Conservation (phyloP, 2,113 vertebrate species). For the Cyprinus carpio region DNA sequence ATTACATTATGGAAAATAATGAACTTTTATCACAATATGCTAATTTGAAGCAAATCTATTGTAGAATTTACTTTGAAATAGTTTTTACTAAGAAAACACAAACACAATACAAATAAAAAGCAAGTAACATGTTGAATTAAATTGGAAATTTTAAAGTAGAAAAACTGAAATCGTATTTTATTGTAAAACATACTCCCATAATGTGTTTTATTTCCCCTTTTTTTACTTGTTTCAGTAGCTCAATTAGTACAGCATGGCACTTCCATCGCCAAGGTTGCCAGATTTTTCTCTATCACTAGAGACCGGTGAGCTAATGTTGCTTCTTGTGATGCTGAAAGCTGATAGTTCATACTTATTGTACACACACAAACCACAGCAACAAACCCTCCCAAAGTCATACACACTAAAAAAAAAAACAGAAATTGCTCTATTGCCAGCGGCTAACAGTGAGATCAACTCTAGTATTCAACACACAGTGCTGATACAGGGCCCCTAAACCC, state of each 20-base stretch:
- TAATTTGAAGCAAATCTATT: too few species aligned
- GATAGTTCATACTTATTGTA: not conserved
- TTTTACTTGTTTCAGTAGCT: not conserved
- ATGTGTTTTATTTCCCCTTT: too few species aligned
- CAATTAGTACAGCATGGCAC: not conserved
- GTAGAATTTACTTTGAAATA: too few species aligned
- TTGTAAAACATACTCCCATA: too few species aligned
- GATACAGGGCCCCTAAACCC: slow-evolving; percentile 27
- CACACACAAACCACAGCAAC: slow-evolving; percentile 35
- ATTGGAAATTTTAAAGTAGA: too few species aligned
- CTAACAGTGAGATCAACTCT: slow-evolving; percentile 33
- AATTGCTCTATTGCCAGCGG: slow-evolving; percentile 36
- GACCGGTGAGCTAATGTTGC: not conserved
- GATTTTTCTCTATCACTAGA: not conserved
- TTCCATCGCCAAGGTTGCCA: not conserved
- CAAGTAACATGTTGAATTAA: too few species aligned
- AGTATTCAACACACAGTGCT: slow-evolving; percentile 31
- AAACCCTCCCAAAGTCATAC: slow-evolving; percentile 8
- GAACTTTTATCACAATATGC: too few species aligned
- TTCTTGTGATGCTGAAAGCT: not conserved
- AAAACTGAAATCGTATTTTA: too few species aligned
- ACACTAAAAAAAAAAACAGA: not conserved
- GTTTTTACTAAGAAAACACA: too few species aligned
- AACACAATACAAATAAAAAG: too few species aligned
- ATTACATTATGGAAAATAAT: too few species aligned